Percentiles rank a stretch among this genome's conserved stretches.
These are phyloP conservation scores for Pipistrellus kuhlii DNA, from an alignment of 2,797 vertebrate genomes.

Conservation along the genomic window DNA sequence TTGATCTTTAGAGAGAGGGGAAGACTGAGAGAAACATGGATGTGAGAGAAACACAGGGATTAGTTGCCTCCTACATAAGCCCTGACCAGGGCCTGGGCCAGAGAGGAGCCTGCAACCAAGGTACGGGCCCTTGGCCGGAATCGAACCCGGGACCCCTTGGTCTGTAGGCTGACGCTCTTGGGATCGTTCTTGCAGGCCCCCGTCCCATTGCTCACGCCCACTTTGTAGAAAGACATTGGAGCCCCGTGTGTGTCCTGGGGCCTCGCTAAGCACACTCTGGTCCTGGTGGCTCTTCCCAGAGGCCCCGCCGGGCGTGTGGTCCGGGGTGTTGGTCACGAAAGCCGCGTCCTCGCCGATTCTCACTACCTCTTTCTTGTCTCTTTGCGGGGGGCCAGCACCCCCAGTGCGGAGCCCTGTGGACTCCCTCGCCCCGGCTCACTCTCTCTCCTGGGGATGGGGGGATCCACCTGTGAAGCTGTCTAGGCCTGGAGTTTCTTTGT, in stretches of 20 bases:
- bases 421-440: too few species aligned
- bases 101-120: too few species aligned
- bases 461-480: background rate
- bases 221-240: background rate
- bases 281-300: background rate
- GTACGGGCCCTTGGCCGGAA: too few species aligned
- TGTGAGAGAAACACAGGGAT: too few species aligned
- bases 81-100: too few species aligned
- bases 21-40: too few species aligned
- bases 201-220: background rate
- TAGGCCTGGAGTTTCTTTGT: background rate
- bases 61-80: too few species aligned
- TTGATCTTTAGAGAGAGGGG: too few species aligned
- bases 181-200: background rate
- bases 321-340: background rate
- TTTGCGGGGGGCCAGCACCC: background rate
- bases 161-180: too few species aligned
- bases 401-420: background rate
- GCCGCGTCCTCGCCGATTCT: background rate
- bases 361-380: background rate
- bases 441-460: too few species aligned
- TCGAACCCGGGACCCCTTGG: too few species aligned
- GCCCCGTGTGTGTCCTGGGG: background rate
- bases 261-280: background rate
- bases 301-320: background rate